A percentile compares a stretch with the other conserved stretches of the same genome.
phyloP scores from a whole-genome alignment of 92 coral and sea anemone species.

The Palythoa heliodiscus region DNA sequence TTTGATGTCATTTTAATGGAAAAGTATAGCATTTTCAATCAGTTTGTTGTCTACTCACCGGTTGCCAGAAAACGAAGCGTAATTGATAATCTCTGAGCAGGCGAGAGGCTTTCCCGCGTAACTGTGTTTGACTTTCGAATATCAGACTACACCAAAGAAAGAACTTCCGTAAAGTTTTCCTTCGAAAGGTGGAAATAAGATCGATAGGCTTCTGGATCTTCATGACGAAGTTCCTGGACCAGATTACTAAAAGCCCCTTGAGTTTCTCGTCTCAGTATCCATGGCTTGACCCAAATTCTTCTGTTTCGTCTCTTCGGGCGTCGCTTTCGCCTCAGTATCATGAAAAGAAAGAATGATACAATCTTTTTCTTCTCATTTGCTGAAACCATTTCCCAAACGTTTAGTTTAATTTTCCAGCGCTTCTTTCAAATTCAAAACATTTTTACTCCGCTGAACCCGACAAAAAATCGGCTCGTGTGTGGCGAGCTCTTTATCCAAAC shows the following conservation, averaged over 20 bases:
- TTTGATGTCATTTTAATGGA: conserved; percentile 11
- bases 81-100: conserved; percentile 31
- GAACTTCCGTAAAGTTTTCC: conserved; percentile 25
- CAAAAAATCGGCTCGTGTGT: no score
- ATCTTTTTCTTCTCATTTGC: conserved; percentile 4
- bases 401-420: no score
- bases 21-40: conserved; percentile 6
- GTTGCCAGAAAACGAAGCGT: conserved; percentile 41
- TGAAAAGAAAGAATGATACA: no score
- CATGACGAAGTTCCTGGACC: conserved; percentile 31
- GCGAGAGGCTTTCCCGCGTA: conserved; percentile 26
- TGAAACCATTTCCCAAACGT: conserved; percentile 7
- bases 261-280: no score
- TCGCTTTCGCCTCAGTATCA: conserved; percentile 16
- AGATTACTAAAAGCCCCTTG: neutral
- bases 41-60: conserved; percentile 26
- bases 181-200: conserved; percentile 35
- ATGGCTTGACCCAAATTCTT: neutral
- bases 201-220: conserved; percentile 33
- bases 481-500: no score
- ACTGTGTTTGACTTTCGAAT: conserved; percentile 26
- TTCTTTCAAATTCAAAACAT: no score
- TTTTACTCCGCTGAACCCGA: no score
- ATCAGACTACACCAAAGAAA: conserved; percentile 22
- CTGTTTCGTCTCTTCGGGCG: conserved; percentile 13